Percentiles rank a stretch among this genome's conserved stretches.
phyloP scores from a whole-genome alignment of 2,888 invertebrate species.

The Alcis repandata region DNA sequence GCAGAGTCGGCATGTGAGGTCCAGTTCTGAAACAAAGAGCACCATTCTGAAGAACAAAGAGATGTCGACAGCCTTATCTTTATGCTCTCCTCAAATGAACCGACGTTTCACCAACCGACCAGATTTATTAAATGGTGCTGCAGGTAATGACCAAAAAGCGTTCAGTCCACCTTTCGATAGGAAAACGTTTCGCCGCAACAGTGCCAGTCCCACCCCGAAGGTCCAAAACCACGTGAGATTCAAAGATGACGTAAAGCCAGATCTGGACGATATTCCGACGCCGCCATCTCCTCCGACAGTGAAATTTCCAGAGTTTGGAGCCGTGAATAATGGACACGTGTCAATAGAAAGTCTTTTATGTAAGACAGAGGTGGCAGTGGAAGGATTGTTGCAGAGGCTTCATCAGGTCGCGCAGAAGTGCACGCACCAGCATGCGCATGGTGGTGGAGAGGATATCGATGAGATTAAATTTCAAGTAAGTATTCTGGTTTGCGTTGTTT shows the following conservation, averaged over 20 bases:
- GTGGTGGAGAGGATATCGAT: constrained; percentile 91
- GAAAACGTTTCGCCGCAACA: constrained; percentile 67
- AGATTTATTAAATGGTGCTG: constrained; percentile 78
- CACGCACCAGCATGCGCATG: constrained; percentile 90
- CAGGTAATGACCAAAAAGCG: constrained; percentile 66
- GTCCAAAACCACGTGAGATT: constrained; percentile 81
- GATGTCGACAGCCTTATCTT: constrained; percentile 75
- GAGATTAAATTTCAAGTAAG: constrained; percentile 92
- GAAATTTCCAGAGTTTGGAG: constrained; percentile 71
- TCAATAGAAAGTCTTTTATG: constrained; percentile 88
- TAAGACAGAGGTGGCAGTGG: constrained; percentile 90
- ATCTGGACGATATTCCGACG: constrained; percentile 76
- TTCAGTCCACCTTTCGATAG: constrained; percentile 78
- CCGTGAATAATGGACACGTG: constrained; percentile 86
- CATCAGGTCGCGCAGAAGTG: constrained; percentile 91
- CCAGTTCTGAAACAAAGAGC: constrained; percentile 80
- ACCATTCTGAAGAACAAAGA: constrained; percentile 81
- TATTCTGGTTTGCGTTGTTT: background rate
- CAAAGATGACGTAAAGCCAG: constrained; percentile 71
- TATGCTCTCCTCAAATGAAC: constrained; percentile 87
- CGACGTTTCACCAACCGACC: constrained; percentile 81
- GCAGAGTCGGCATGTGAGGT: constrained; percentile 78
- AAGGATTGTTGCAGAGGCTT: constrained; percentile 88
- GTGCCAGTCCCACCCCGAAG: constrained; percentile 72
- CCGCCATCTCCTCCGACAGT: constrained; percentile 80